Conservation (phyloP, 1,140 invertebrate species). For the Lepidurus couesii region DNA sequence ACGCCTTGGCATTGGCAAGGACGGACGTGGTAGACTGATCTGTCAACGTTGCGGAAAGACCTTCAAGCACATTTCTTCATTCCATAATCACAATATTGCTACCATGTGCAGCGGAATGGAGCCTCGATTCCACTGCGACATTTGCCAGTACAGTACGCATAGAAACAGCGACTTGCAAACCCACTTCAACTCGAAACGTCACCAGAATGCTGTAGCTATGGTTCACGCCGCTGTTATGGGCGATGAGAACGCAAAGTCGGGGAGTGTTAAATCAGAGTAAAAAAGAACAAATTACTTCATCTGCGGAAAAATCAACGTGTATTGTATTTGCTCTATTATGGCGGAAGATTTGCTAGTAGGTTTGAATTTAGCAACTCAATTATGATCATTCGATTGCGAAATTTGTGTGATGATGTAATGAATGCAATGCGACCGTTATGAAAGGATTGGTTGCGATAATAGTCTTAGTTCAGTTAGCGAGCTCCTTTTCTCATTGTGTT, state of each 20-base stretch:
- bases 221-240: not conserved
- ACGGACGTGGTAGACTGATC: not conserved
- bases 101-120: conserved; percentile 3
- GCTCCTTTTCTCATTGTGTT: no score
- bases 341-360: no score
- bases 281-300: not conserved
- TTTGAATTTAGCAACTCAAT: no score
- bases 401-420: no score
- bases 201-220: conserved; percentile 7
- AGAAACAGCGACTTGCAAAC: not conserved
- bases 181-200: not conserved
- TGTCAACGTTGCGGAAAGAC: conserved; percentile 6
- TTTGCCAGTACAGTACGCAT: not conserved
- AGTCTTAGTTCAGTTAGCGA: no score
- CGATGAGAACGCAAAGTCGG: not conserved
- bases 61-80: conserved; percentile 19
- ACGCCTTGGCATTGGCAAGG: not conserved
- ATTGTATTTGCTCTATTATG: not conserved
- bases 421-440: no score
- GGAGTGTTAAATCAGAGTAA: not conserved
- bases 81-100: not conserved
- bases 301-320: not conserved
- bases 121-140: conserved; percentile 1
- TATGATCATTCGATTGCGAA: no score
- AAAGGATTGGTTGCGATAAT: no score